Base-by-base conservation (phyloP, 2,797 vertebrate species). In the Dermochelys coriacea region DNA sequence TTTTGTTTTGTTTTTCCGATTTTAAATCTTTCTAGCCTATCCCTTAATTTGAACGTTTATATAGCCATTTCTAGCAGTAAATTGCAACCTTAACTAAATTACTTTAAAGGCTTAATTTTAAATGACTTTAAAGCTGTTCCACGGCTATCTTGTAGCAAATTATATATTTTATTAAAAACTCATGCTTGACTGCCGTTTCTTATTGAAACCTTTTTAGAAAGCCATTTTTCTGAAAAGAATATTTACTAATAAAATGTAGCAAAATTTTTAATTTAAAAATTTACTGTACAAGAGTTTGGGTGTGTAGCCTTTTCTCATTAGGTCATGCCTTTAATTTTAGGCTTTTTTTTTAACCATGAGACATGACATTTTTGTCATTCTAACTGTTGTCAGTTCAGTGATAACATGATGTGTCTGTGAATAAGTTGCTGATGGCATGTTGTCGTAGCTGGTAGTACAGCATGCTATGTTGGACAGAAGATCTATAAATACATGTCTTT, bases 171-270 rank as follows among this genome's bases (percentile, higher is more conserved):
- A 95, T 93, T 87, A 97, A 89, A 92, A 89, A 95, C 94, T 96
- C 91, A 93, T 86, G 78, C 82, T 93, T 84, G 89, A 74, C 93
- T 51, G 3, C 87, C 8, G 27, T 57, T 68, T 27, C 19, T 93
- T 82, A 31, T 23, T 41, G 21, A 23, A 71, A 9, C 19, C n/a
- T 25, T 41, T 61, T 61, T 71, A 71, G 64, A 41, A 71, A n/a
- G 68, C 18, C 85, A 41, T 52, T 91, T 54, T 85, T 90, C 71
- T 93, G 90, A 93, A 93, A 96, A 86, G 91, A 86, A 86, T 96
- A 91, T 86, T 95, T 94, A 89, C 88, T 34, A 90, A 77, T 97
- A 95, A 96, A 96, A 97, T 61, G 93, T 96, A 96, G 94, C 59
- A 61, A 61, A 61, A 34, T 14, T 31, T 57, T 61, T 61, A 61